Base-by-base conservation (phyloP, 2,113 vertebrate species). In the Motacilla alba region DNA sequence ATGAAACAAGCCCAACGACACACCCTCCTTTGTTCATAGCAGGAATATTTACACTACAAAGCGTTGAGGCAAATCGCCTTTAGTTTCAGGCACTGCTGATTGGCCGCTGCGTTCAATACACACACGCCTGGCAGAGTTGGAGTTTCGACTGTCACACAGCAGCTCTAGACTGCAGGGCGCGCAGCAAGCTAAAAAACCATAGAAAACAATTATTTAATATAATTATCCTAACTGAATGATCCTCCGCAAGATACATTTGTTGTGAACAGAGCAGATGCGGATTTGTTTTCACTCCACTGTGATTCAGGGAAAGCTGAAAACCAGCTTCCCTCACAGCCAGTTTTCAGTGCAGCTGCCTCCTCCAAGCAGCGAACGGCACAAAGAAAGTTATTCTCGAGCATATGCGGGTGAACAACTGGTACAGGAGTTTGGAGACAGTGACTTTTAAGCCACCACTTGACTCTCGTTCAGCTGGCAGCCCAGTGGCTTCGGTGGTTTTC, bases 11-110 rank as follows among this genome's bases (percentile, higher is more conserved):
- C 30, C 18, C 19, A 23, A 52, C 13, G 96, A 69, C 96, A 95
- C 96, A 83, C 96, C 96, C 94, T 94, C 78, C 59, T 96, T 96
- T 94, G 93, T 97, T 94, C 94, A 62, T 20, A 49, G 94, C 92
- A 93, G 94, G 87, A 93, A 50, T 96, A 97, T 96, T 96, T 97
- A 95, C 94, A 97, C 90, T 91, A 86, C 87, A 87, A 81, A 90
- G 94, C 53, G 35, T 7, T 33, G 81, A 63, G 67, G 91, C 82
- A 93, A 96, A 88, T 72, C 44, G 96, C 89, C 89, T 64, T 63
- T 66, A 31, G 95, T 93, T 95, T 95, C 94, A 91, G 87, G 92
- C 84, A 11, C 24, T 67, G 81, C 83, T 64, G 76, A 97, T 79
- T 94, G 91, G 85, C 53, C 43, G 4, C 84, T 7, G 81, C 11